Evolutionary conservation across 2,113 vertebrate species (phyloP).

Genomic region (Cricetomys ansorgei): DNA sequence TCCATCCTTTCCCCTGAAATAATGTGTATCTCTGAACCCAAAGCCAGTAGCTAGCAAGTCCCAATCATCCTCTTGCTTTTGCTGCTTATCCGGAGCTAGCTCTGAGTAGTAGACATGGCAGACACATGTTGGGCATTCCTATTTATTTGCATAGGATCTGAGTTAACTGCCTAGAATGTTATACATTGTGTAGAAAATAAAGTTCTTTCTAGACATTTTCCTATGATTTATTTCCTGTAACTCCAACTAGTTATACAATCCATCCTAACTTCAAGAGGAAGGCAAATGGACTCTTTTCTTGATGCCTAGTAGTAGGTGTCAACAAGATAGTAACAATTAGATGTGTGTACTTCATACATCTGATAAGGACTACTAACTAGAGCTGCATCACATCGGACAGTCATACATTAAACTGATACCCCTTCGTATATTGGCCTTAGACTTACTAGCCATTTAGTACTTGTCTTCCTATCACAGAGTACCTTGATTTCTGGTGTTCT

Average conservation of each 20-base stretch:
- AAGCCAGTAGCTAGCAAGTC: too few relatives aligned
- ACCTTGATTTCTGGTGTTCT: background rate
- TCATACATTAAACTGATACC: accelerated
- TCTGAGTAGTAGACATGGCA: background rate
- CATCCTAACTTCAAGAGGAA: background rate
- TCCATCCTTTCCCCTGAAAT: background rate
- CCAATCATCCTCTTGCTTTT: background rate
- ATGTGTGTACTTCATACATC: background rate
- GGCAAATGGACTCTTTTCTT: background rate
- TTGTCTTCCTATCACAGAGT: background rate
- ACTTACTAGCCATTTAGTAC: background rate
- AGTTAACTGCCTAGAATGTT: background rate
- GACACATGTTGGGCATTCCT: background rate
- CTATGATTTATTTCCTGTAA: background rate
- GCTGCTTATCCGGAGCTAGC: background rate
- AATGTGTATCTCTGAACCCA: background rate
- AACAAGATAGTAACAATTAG: background rate
- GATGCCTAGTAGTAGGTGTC: background rate
- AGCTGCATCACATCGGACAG: background rate
- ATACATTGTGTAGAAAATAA: background rate
- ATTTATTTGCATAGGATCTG: background rate
- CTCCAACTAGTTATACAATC: background rate
- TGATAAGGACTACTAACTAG: background rate
- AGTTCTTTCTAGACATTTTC: background rate
- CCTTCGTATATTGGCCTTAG: background rate